Conservation (phyloP, 2,888 invertebrate genomes). For the Parnassius mnemosyne region DNA sequence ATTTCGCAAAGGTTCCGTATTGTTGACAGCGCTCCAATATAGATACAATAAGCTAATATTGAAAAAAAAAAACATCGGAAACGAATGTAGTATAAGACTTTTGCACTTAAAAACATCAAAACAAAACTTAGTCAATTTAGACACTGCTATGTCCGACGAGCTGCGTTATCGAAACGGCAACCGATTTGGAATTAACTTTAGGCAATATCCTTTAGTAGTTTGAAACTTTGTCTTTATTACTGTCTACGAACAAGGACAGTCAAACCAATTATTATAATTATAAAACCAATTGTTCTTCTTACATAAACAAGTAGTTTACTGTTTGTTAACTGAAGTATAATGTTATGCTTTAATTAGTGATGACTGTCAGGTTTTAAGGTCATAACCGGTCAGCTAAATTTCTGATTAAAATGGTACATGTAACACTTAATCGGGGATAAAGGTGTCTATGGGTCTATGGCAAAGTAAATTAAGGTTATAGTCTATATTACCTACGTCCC, state of each 20-base stretch:
- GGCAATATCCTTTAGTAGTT: slow-evolving; percentile 16
- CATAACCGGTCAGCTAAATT: no score
- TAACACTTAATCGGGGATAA: no score
- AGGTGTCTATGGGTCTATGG: no score
- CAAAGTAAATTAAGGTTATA: no score
- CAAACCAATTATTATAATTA: not conserved
- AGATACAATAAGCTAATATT: no score
- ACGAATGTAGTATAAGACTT: not conserved
- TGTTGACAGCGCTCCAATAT: no score
- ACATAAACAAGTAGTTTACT: not conserved
- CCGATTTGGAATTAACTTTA: slow-evolving; percentile 13
- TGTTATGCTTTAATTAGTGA: no score
- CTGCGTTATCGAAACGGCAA: slow-evolving; percentile 7
- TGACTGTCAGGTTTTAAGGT: no score
- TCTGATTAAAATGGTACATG: no score
- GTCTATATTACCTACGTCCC: no score
- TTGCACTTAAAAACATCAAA: slow-evolving; percentile 10
- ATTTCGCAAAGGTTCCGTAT: no score
- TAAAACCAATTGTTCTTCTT: not conserved
- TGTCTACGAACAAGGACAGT: not conserved
- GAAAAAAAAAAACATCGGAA: slow-evolving; percentile 4
- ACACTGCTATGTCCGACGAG: slow-evolving; percentile 2
- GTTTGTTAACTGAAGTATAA: not conserved
- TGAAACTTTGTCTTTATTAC: slow-evolving; percentile 8
- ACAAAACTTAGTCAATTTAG: slow-evolving; percentile 19